These are phyloP conservation scores for Trichomycterus rosablanca DNA, from an alignment of 2,113 vertebrate species.

Conservation along the genomic window DNA sequence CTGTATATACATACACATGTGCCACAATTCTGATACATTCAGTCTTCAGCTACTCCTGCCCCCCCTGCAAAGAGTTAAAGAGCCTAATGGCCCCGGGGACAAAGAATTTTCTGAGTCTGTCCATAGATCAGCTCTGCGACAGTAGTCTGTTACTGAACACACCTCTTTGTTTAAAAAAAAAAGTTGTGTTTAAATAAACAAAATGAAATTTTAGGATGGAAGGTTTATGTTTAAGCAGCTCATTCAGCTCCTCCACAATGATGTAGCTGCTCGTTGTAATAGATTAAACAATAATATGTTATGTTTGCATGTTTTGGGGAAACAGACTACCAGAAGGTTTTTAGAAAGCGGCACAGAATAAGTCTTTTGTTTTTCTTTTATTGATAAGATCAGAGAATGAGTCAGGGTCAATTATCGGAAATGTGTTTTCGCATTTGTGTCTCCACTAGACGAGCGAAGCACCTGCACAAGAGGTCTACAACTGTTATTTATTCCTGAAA, in stretches of 20 bases:
- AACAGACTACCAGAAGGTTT: constrained; percentile 10
- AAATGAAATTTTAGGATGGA: no score
- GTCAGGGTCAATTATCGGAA: constrained; percentile 55
- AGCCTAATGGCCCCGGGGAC: no score
- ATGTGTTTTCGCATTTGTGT: constrained; percentile 48
- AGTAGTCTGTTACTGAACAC: no score
- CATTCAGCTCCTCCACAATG: constrained; percentile 23
- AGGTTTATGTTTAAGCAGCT: background rate
- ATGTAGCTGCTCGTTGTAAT: background rate
- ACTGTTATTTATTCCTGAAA: constrained; percentile 31
- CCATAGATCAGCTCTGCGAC: no score
- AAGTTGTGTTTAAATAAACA: no score
- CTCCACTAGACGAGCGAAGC: constrained; percentile 43
- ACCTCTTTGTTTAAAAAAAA: no score
- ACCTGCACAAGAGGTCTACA: constrained; percentile 39
- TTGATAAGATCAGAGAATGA: constrained; percentile 56
- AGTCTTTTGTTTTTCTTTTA: constrained; percentile 16
- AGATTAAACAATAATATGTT: constrained; percentile 20
- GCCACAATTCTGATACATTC: no score
- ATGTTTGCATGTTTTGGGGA: no score
- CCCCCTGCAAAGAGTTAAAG: no score
- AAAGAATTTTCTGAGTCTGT: no score
- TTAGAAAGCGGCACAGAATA: constrained; percentile 20
- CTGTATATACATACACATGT: no score
- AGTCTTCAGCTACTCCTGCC: no score